phyloP scores from a whole-genome alignment of 2,113 vertebrate genomes.

The Ranitomeya variabilis region DNA sequence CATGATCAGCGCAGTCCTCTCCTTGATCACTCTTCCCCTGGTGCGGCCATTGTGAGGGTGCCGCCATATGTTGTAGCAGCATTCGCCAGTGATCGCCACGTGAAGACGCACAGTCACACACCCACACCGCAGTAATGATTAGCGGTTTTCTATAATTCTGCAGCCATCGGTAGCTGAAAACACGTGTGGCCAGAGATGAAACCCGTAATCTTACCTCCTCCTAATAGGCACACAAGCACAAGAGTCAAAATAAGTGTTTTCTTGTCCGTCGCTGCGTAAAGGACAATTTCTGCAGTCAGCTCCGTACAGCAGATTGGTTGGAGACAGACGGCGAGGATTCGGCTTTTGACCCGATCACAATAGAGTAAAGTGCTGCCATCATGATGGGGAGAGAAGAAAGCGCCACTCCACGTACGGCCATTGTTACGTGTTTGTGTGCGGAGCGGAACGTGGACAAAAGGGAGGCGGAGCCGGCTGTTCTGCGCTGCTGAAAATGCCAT shows the following conservation, averaged over 20 bases:
- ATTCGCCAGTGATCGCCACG: not conserved
- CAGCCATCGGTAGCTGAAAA: conserved; percentile 59
- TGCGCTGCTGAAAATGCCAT: not conserved
- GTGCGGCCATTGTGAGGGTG: not conserved
- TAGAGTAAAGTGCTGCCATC: not conserved
- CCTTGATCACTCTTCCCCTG: too few relatives aligned
- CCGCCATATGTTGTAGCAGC: not conserved
- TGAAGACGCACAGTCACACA: not conserved
- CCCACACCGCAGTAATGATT: not conserved
- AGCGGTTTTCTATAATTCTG: not conserved
- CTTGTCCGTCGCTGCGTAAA: not conserved
- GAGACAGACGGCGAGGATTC: not conserved
- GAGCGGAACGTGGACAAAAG: not conserved
- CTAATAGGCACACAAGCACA: conserved; percentile 55
- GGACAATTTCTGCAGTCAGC: not conserved
- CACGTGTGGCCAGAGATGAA: conserved; percentile 56
- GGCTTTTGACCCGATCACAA: not conserved
- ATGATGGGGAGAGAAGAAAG: conserved; percentile 18
- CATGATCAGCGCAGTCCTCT: too few relatives aligned
- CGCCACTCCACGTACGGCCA: not conserved
- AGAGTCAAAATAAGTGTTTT: conserved; percentile 33
- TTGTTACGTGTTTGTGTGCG: conserved; percentile 1
- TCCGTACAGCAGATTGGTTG: conserved; percentile 10
- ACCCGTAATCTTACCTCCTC: conserved; percentile 54
- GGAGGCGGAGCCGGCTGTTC: not conserved